Evolutionary conservation across 2,113 vertebrate genomes (phyloP).

Genomic region (Meleagris gallopavo): DNA sequence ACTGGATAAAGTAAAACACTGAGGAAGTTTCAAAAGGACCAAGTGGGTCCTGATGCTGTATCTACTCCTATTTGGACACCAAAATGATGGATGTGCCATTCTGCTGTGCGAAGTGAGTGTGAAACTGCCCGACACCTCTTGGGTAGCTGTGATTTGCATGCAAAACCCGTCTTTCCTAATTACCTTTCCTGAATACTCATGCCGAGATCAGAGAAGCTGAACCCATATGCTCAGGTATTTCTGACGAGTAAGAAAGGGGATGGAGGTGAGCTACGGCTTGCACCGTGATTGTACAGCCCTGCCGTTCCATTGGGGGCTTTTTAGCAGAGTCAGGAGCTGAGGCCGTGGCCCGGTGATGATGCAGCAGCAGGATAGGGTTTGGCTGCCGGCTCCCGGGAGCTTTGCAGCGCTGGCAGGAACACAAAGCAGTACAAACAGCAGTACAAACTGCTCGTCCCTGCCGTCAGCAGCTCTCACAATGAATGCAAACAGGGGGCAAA

Average conservation of each 20-base stretch:
- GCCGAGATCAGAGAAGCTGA: background rate
- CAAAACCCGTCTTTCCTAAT: background rate
- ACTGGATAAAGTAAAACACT: background rate
- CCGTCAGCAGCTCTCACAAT: slow-evolving; percentile 68
- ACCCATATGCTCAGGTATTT: background rate
- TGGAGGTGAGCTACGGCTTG: background rate
- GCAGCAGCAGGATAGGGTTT: slow-evolving; percentile 23
- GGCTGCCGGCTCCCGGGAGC: slow-evolving; percentile 26
- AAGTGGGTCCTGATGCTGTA: background rate
- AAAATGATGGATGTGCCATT: background rate
- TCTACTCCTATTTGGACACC: background rate
- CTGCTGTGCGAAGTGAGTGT: background rate
- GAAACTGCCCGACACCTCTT: background rate
- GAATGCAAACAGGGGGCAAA: slow-evolving; percentile 60
- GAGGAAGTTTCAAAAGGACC: background rate
- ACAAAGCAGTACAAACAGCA: slow-evolving; percentile 69
- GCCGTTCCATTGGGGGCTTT: background rate
- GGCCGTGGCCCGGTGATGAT: background rate
- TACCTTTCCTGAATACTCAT: background rate
- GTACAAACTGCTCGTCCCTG: slow-evolving; percentile 38
- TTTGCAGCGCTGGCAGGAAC: slow-evolving; percentile 56
- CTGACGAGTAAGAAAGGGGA: background rate
- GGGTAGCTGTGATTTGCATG: background rate
- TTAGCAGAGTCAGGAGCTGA: background rate
- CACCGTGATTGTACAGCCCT: background rate